A percentile compares a stretch with the other conserved stretches of the same genome.
These are phyloP conservation scores for Clarias platycephalus DNA, from an alignment of 2,797 vertebrate species.

Conservation along the genomic window DNA sequence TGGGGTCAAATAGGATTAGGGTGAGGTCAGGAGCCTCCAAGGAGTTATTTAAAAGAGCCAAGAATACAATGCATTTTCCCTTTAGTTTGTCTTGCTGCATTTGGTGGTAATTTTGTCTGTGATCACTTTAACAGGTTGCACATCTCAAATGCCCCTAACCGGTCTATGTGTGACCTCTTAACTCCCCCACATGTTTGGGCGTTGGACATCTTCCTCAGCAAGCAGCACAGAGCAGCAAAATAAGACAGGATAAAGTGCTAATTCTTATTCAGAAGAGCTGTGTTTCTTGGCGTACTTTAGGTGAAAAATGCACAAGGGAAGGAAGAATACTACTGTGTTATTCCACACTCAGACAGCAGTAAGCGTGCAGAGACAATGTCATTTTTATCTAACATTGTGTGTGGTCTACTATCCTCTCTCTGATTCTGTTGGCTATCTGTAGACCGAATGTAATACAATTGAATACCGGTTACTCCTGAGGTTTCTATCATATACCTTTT, in stretches of 20 bases:
- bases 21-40: slow-evolving; percentile 49
- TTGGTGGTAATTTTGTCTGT: slow-evolving; percentile 52
- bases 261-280: slow-evolving; percentile 40
- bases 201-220: slow-evolving; percentile 46
- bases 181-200: slow-evolving; percentile 52
- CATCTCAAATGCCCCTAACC: slow-evolving; percentile 49
- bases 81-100: slow-evolving; percentile 48
- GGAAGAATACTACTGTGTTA: neutral
- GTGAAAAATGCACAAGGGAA: neutral
- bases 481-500: slow-evolving; percentile 3
- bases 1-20: slow-evolving; percentile 56
- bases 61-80: slow-evolving; percentile 48
- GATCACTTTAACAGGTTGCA: slow-evolving; percentile 61
- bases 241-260: slow-evolving; percentile 36
- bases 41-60: slow-evolving; percentile 50
- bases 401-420: neutral
- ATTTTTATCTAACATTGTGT: neutral
- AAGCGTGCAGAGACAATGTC: too few relatives aligned
- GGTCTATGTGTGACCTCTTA: slow-evolving; percentile 53
- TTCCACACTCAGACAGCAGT: neutral
- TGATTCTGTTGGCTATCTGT: slow-evolving; percentile 1
- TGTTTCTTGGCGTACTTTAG: neutral
- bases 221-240: slow-evolving; percentile 35
- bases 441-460: neutral
- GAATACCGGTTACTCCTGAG: neutral